Percentiles rank a stretch among this genome's conserved stretches.
These are phyloP conservation scores for Abscondita cerata DNA, from an alignment of 2,888 invertebrate species.

Conservation along the genomic window DNA sequence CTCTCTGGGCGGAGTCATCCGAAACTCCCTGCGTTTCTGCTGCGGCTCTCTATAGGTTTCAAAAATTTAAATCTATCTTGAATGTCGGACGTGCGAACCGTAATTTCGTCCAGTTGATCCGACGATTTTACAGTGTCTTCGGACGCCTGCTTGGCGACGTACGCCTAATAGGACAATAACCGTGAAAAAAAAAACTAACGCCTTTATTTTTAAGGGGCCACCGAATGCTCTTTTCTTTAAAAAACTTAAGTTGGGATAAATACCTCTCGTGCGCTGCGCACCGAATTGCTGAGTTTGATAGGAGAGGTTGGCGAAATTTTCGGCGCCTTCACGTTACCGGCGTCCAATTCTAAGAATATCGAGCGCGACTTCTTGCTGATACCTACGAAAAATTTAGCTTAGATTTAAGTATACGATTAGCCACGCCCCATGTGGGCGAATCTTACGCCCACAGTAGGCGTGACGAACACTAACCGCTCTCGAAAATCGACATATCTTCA, in stretches of 20 bases:
- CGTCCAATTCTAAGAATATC: constrained; percentile 85
- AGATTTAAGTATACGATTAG: not conserved
- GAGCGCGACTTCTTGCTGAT: constrained; percentile 88
- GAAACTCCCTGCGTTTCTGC: constrained; percentile 74
- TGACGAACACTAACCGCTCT: constrained; percentile 68
- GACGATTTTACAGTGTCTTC: constrained; percentile 78
- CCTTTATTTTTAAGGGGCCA: not conserved
- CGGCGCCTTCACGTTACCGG: constrained; percentile 71
- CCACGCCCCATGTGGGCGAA: no score
- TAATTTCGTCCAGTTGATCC: constrained; percentile 77
- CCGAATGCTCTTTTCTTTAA: not conserved
- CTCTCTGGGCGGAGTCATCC: constrained; percentile 89
- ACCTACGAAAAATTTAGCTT: constrained; percentile 65
- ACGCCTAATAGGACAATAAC: constrained; percentile 40
- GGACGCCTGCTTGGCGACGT: constrained; percentile 62
- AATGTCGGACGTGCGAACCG: constrained; percentile 82
- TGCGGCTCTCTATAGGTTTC: constrained; percentile 82
- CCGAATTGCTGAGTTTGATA: constrained; percentile 65
- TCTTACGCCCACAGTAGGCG: no score
- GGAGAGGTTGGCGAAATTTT: constrained; percentile 66
- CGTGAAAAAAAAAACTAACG: constrained; percentile 4
- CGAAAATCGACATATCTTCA: constrained; percentile 78
- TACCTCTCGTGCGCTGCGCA: constrained; percentile 66
- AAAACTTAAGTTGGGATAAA: constrained; percentile 42
- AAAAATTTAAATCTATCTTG: constrained; percentile 90